phyloP scores from a whole-genome alignment of 2,888 invertebrate genomes.

The Sceliomorpha sp. region DNA sequence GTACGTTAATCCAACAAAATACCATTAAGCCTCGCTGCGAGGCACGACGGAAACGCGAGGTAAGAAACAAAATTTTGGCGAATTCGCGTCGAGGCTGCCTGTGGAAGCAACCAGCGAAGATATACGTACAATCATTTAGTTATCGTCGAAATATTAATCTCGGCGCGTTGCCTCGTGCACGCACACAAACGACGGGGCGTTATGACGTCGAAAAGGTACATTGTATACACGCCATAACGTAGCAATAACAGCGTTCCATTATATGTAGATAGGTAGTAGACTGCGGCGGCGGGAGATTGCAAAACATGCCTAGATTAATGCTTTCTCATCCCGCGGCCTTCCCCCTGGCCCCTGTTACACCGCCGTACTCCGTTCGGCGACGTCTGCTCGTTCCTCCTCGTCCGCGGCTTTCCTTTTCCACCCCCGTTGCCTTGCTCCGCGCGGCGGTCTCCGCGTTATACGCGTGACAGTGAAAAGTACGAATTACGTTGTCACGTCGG shows the following conservation, averaged over 20 bases:
- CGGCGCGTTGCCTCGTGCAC: conserved; percentile 56
- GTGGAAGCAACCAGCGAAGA: conserved; percentile 28
- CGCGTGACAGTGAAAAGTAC: conserved; percentile 71
- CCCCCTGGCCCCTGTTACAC: conserved; percentile 58
- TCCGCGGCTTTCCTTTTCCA: conserved; percentile 40
- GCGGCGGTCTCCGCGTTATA: conserved; percentile 57
- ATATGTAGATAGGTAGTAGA: conserved; percentile 70
- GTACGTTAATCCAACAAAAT: too few species aligned
- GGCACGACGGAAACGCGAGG: too few species aligned
- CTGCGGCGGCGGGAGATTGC: conserved; percentile 71
- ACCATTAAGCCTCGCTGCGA: too few species aligned
- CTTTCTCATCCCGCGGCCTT: conserved; percentile 75
- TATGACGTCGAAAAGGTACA: conserved; percentile 66
- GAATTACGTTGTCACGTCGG: conserved; percentile 63
- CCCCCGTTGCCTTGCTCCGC: conserved; percentile 26
- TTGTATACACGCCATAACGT: conserved; percentile 76
- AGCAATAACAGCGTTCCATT: conserved; percentile 79
- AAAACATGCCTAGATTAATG: conserved; percentile 80
- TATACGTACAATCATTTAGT: conserved; percentile 62
- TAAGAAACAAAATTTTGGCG: too few species aligned
- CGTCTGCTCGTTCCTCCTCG: conserved; percentile 39
- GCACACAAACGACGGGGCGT: conserved; percentile 49
- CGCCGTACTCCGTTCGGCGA: conserved; percentile 33
- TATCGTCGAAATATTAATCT: conserved; percentile 76
- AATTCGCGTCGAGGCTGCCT: too few species aligned